Base-by-base conservation (phyloP, 2,888 invertebrate genomes). In the Philhelius pedissequus region DNA sequence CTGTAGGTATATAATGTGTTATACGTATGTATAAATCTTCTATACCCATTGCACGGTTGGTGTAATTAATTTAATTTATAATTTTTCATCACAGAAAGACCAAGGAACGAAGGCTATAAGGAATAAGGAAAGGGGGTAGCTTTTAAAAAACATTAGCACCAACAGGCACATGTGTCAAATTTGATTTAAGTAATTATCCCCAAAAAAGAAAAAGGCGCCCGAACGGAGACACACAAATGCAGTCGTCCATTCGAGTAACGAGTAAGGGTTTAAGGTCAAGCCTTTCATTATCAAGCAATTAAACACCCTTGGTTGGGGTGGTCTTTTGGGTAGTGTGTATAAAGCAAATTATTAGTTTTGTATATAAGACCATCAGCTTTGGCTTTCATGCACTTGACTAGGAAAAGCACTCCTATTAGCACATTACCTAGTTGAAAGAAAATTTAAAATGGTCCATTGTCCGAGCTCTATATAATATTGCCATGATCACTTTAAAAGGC, bases 51-150 rank as follows among this genome's bases (percentile, higher is more conserved):
- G 75, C 68, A 84, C 60, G 76, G 80, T 76, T 71, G 66, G 60
- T 80, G 71, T 84, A 84, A 80, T 84, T 84, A 84, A 84, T 84
- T 84, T 84, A 80, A 84, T 84, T 84, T 84, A 75, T 64, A 76
- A 80, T 80, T 76, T 83, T 84, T 76, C 80, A 76, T 80, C 70
- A 64, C 45, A 62, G 60, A 58, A 40, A 60, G 52, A 48, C 13
- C 48, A 6, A 6, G 13, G 18, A n/a, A n/a, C n/a, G n/a, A n/a
- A 27, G 30, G 18, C 25, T 27, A 20, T 8, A 40, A 27, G 22
- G 1, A 52, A 7, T 20, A 70, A 56, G 13, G 18, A 30, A 50
- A 69, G 76, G 64, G 50, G 50, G 35, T 62, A 43, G 62, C 25
- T 79, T 86, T 83, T 76, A 76, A 75, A 75, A 76, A 80, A 76